These are phyloP conservation scores for Porites rus DNA, from an alignment of 92 coral and sea anemone genomes.

Conservation along the genomic window DNA sequence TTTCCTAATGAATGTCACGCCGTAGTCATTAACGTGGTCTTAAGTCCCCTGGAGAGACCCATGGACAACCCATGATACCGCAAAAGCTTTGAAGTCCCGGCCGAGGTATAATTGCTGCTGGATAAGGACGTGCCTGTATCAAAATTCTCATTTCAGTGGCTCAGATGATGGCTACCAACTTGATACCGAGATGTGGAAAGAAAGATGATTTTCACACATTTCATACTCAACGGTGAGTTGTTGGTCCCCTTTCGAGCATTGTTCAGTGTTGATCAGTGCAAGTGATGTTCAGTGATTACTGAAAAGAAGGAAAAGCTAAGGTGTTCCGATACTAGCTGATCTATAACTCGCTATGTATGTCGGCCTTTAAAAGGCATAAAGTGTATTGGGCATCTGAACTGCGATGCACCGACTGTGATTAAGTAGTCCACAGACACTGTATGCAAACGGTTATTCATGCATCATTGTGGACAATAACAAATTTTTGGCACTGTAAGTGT, in stretches of 20 bases:
- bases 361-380: too few relatives aligned
- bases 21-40: neutral
- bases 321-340: too few relatives aligned
- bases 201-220: neutral
- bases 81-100: neutral
- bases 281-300: neutral
- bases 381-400: too few relatives aligned
- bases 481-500: too few relatives aligned
- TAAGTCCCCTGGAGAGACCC: neutral
- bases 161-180: neutral
- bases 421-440: too few relatives aligned
- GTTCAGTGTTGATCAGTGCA: neutral
- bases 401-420: too few relatives aligned
- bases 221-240: slow-evolving; percentile 14
- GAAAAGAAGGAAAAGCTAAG: too few relatives aligned
- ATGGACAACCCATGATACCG: neutral
- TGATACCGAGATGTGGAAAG: neutral
- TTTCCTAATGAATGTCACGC: slow-evolving; percentile 7
- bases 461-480: too few relatives aligned
- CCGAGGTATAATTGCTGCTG: too few relatives aligned
- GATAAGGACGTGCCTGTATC: neutral
- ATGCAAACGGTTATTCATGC: too few relatives aligned
- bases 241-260: neutral
- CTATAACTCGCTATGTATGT: too few relatives aligned
- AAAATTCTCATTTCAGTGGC: neutral